A percentile compares a stretch with the other conserved stretches of the same genome.
Evolutionary conservation across 2,888 invertebrate species (phyloP).

Genomic region (Parnassius smintheus): DNA sequence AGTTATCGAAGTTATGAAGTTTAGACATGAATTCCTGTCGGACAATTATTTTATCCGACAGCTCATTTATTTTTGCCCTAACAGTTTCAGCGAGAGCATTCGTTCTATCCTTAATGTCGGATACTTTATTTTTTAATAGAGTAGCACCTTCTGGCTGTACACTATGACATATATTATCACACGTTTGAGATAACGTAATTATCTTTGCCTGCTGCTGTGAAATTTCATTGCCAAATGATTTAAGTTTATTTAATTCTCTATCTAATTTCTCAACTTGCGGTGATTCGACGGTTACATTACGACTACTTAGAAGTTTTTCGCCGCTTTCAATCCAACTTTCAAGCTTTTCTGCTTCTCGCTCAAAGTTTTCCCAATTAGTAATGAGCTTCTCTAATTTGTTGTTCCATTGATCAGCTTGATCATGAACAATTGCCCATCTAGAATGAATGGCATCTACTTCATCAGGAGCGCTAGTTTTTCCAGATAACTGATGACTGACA

Average conservation of each 20-base stretch:
- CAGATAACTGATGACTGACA: constrained; percentile 87
- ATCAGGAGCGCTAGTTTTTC: constrained; percentile 89
- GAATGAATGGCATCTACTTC: constrained; percentile 92
- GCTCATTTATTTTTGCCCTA: constrained; percentile 87
- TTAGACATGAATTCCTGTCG: constrained; percentile 92
- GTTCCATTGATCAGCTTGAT: constrained; percentile 88
- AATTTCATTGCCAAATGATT: constrained; percentile 91
- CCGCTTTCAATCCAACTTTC: constrained; percentile 88
- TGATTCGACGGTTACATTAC: constrained; percentile 83
- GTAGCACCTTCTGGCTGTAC: constrained; percentile 89
- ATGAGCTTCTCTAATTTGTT: constrained; percentile 90
- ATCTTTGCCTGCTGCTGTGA: constrained; percentile 92
- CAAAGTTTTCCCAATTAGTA: constrained; percentile 90
- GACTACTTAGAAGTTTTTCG: constrained; percentile 82
- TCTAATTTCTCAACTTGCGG: constrained; percentile 89
- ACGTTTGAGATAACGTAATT: constrained; percentile 88
- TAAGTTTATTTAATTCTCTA: constrained; percentile 87
- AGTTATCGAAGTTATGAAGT: constrained; percentile 88
- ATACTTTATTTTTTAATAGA: constrained; percentile 86
- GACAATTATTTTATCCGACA: constrained; percentile 90
- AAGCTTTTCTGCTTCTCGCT: constrained; percentile 87
- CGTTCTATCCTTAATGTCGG: constrained; percentile 87
- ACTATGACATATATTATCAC: constrained; percentile 89
- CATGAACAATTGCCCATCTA: constrained; percentile 92
- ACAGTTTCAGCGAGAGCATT: constrained; percentile 88